phyloP scores from a whole-genome alignment of 2,888 invertebrate genomes.

The Nezara viridula region DNA sequence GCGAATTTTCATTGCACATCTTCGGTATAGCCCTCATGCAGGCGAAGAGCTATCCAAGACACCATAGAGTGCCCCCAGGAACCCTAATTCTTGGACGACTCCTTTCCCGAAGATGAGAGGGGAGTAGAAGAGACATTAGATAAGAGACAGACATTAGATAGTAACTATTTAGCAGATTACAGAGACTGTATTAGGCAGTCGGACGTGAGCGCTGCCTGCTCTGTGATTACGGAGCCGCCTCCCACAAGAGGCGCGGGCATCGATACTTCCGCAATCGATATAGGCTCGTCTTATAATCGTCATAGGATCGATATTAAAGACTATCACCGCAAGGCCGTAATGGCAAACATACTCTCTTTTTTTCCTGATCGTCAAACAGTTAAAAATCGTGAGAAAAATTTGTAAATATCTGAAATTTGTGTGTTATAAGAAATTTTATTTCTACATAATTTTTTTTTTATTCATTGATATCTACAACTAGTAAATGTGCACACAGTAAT shows the following conservation, averaged over 20 bases:
- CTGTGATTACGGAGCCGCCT: conserved; percentile 33
- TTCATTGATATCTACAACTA: no score
- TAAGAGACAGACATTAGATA: background rate
- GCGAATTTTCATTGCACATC: no score
- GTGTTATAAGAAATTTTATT: no score
- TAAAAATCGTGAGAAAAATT: no score
- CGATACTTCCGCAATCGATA: conserved; percentile 29
- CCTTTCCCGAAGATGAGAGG: background rate
- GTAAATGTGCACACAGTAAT: no score
- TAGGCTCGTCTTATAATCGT: background rate
- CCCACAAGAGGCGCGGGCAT: background rate
- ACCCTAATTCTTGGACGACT: no score
- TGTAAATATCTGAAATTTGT: no score
- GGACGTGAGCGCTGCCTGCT: conserved; percentile 7
- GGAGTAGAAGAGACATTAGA: conserved; percentile 17
- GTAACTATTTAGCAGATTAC: conserved; percentile 30
- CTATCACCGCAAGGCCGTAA: background rate
- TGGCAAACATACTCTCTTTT: background rate
- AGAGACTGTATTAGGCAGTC: background rate
- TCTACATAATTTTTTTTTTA: no score
- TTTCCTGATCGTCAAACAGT: background rate
- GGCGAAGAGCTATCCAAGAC: no score
- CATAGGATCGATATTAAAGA: background rate
- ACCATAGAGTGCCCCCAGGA: no score
- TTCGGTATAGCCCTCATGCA: no score